Evolutionary conservation across 1,140 invertebrate genomes (phyloP), one percentile per base, ranked within the genome.

Genomic region (Brachionus paranguensis): DNA sequence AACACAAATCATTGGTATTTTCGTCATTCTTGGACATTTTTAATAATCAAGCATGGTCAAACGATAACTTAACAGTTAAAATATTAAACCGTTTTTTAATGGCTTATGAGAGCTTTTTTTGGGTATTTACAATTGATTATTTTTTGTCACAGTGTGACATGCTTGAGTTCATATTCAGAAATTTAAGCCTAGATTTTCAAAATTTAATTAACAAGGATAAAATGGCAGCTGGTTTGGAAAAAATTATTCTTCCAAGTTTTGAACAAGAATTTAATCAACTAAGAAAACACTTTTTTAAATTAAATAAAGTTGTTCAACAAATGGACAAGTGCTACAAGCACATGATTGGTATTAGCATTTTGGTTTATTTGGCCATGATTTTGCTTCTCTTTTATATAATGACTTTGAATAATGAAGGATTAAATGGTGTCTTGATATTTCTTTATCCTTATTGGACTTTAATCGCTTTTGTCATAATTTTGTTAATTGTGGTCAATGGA

Each of bases 361-460:
- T 68, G 2, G 50, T 60, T 68, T 81, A 81, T 60, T 20, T 68
- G 2, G 12, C 53, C 4, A 60, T 81, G 12, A 55, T 45, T 14
- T 45, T 81, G 27, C 24, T 81, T 29, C n/a, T 81, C 8, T 64
- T 81, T n/a, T 81, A 64, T 64, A 37, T 81, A 20, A 60, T 81
- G 53, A 64, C 20, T 60, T 68, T 33, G 20, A 81, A 47, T 47
- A 41, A 45, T 41, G 37, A 81, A 33, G 29, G 24, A 6, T 11
- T 81, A n/a, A 47, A 65, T 6, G 53, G 53, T 12, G 64, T 81
- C 2, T 41, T 64, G 17, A 64, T 20, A 33, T 41, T 81, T 68
- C 12, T 81, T 14, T 68, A 45, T 64, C 78, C 78, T 1, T 81
- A 37, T 45, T 81, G 78, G 78, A 47, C 41, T 41, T 2, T 81